These are phyloP conservation scores for Polymixis flavicincta DNA, from an alignment of 2,888 invertebrate species.

Conservation along the genomic window DNA sequence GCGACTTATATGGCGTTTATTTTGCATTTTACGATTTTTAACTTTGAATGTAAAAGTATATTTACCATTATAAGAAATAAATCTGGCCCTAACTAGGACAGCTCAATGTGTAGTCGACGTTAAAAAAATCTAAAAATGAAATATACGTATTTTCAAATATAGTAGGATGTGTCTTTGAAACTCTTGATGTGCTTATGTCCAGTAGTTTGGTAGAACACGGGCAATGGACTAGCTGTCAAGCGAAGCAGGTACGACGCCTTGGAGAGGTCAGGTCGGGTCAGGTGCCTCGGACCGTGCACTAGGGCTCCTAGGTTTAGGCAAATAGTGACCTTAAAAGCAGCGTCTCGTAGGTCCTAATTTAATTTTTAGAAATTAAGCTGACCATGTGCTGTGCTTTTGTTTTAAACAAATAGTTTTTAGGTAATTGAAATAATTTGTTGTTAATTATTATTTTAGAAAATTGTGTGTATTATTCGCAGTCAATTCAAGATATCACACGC, in stretches of 20 bases:
- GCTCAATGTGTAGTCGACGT: constrained; percentile 88
- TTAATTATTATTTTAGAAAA: constrained; percentile 82
- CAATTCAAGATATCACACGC: constrained; percentile 84
- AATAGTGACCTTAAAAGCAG: constrained; percentile 83
- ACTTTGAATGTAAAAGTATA: constrained; percentile 73
- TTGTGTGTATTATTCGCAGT: constrained; percentile 88
- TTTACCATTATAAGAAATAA: constrained; percentile 75
- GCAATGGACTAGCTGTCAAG: constrained; percentile 65
- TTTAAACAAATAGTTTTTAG: constrained; percentile 88
- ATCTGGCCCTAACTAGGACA: constrained; percentile 86
- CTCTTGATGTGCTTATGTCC: constrained; percentile 89
- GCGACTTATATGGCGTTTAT: constrained; percentile 78
- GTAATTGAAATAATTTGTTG: constrained; percentile 88
- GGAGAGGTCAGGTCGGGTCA: constrained; percentile 66
- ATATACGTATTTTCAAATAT: constrained; percentile 85
- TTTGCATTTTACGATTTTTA: constrained; percentile 82
- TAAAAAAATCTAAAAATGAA: constrained; percentile 76
- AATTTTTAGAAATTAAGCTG: constrained; percentile 88
- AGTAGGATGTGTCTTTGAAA: constrained; percentile 89
- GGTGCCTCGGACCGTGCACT: constrained; percentile 79
- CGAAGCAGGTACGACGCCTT: constrained; percentile 57
- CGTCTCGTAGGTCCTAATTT: constrained; percentile 86
- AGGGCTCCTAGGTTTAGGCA: constrained; percentile 87
- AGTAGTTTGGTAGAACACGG: constrained; percentile 84
- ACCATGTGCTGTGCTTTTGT: constrained; percentile 91